Percentiles rank a stretch among this genome's conserved stretches.
These are phyloP conservation scores for Epizoanthus stellaris DNA, from an alignment of 92 coral and sea anemone genomes.

Conservation along the genomic window DNA sequence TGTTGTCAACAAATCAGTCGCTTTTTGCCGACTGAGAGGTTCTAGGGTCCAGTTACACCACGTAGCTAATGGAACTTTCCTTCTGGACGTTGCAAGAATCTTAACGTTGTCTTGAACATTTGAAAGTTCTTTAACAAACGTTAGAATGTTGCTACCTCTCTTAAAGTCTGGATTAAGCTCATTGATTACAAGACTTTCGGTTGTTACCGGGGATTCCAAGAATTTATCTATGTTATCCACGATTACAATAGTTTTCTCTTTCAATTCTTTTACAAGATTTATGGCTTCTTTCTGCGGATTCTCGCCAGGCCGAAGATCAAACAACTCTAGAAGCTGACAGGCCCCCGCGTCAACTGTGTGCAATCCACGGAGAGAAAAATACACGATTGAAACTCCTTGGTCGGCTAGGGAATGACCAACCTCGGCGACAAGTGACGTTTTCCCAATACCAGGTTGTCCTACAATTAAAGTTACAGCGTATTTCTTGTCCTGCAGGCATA, in stretches of 20 bases:
- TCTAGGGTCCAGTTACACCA: background rate
- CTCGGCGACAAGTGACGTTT: background rate
- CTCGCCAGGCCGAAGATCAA: conserved; percentile 22
- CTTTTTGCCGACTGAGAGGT: background rate
- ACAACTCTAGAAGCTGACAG: conserved; percentile 22
- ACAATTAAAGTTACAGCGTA: conserved; percentile 4
- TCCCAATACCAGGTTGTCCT: background rate
- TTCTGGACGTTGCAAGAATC: conserved; percentile 17
- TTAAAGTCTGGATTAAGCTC: background rate
- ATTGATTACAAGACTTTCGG: too few relatives aligned
- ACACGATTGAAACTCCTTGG: background rate
- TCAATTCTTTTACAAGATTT: conserved; percentile 4
- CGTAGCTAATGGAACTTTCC: background rate
- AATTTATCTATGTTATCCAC: conserved; percentile 15
- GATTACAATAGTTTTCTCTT: conserved; percentile 6
- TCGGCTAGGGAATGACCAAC: conserved; percentile 2
- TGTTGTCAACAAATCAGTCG: background rate
- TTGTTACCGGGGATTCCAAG: background rate
- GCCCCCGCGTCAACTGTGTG: background rate
- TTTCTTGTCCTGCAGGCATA: background rate
- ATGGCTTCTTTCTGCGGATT: background rate
- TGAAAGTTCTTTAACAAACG: background rate
- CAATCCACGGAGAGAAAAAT: conserved; percentile 1
- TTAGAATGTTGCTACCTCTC: background rate
- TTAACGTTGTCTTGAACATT: background rate